Evolutionary conservation across 2,113 vertebrate species (phyloP).

Genomic region (Poeciliopsis turrubarensis): DNA sequence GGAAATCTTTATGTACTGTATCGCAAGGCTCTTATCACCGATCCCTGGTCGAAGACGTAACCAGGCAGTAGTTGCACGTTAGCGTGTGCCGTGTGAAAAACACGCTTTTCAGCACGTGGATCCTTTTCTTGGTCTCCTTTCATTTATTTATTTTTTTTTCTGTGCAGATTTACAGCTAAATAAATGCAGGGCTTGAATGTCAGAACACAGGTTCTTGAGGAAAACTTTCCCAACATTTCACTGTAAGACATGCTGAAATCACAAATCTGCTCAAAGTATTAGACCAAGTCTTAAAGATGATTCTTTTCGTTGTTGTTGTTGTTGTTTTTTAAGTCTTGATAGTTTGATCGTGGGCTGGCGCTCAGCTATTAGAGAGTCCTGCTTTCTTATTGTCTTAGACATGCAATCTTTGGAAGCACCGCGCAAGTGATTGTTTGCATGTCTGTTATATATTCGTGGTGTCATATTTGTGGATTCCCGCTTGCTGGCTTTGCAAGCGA

Average conservation of each 20-base stretch:
- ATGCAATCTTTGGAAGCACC: conserved; percentile 8
- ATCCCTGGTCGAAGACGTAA: conserved; percentile 44
- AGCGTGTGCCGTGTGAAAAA: conserved; percentile 60
- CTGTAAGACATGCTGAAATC: conserved; percentile 26
- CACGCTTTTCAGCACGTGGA: conserved; percentile 32
- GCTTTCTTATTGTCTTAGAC: conserved; percentile 9
- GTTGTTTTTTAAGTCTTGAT: background rate
- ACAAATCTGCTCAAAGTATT: conserved; percentile 24
- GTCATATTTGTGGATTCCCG: conserved; percentile 38
- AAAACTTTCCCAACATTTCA: conserved; percentile 16
- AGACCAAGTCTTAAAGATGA: conserved; percentile 30
- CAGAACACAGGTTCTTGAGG: conserved; percentile 31
- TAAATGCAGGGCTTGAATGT: conserved; percentile 57
- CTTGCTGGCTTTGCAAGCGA: conserved; percentile 38
- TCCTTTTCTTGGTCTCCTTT: conserved; percentile 41
- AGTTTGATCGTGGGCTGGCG: background rate
- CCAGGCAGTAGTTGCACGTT: conserved; percentile 41
- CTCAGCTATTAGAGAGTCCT: background rate
- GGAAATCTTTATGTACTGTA: conserved; percentile 53
- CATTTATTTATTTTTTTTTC: conserved; percentile 57
- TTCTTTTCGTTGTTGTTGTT: too few relatives aligned
- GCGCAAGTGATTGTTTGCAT: conserved; percentile 37
- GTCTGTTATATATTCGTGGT: conserved; percentile 42
- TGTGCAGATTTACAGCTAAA: conserved; percentile 53
- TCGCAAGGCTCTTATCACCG: conserved; percentile 34